A percentile compares a stretch with the other conserved stretches of the same genome.
phyloP scores from a whole-genome alignment of 2,888 invertebrate species.

The Orthosia gracilis region DNA sequence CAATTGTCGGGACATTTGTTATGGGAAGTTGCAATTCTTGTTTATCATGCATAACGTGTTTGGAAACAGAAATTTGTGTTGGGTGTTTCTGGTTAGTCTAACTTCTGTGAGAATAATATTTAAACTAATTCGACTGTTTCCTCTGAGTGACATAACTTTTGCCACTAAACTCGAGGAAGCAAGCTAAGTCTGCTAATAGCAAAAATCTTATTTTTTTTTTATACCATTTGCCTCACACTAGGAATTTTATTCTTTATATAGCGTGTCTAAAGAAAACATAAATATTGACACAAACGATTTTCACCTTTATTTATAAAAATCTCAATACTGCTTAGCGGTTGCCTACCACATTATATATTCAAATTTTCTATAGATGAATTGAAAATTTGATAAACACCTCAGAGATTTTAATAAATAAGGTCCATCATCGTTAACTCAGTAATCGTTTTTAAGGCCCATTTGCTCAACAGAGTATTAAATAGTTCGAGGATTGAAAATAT shows the following conservation, averaged over 20 bases:
- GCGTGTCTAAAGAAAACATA: too few relatives aligned
- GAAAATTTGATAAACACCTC: too few relatives aligned
- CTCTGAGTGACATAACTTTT: neutral
- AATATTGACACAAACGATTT: too few relatives aligned
- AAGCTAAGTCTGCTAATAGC: neutral
- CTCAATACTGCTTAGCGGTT: too few relatives aligned
- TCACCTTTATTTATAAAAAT: too few relatives aligned
- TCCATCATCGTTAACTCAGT: too few relatives aligned
- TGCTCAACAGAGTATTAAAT: neutral
- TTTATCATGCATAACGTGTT: neutral
- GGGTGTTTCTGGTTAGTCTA: neutral
- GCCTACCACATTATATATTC: too few relatives aligned
- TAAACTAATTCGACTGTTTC: neutral
- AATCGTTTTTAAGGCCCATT: neutral
- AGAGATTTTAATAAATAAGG: too few relatives aligned
- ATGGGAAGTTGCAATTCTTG: neutral
- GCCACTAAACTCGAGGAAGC: neutral
- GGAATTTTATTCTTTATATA: too few relatives aligned
- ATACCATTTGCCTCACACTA: too few relatives aligned
- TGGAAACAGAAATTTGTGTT: neutral
- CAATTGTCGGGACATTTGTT: slow-evolving; percentile 24
- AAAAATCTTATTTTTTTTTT: too few relatives aligned
- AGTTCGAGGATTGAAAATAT: neutral
- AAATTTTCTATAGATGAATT: too few relatives aligned
- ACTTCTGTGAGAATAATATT: neutral